Evolutionary conservation across 2,888 invertebrate genomes (phyloP), one percentile per base, ranked within the genome.

Genomic region (Hypolimnas misippus): DNA sequence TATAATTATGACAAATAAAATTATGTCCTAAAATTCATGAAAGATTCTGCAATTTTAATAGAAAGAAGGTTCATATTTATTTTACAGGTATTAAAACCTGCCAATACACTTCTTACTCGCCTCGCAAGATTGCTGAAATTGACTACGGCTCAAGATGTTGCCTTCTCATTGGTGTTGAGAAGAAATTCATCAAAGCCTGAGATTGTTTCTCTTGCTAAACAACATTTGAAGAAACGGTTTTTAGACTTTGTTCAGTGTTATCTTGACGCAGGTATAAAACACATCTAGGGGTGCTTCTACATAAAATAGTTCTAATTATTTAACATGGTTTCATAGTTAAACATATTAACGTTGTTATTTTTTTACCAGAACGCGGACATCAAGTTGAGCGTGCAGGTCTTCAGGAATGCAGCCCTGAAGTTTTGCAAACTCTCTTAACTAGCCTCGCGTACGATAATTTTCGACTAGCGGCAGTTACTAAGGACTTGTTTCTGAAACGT

Each of bases 351-450:
- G 14, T 25, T 56, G 31, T 51, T 31, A 7, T 53, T 64, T 38
- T 65, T 68, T 74, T 79, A 75, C 73, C 90, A 89, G 95, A 95
- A 73, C 94, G 93, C 67, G 94, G 93, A 73, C 93, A 94, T 76
- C 94, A 95, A 76, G 93, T 93, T 70, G 94, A 94, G 83, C 96
- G 96, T 83, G 96, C 96, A 74, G 97, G 97, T 72, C 94, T 98
- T 76, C 96, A 97, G 94, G 98, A 98, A 92, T 96, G 97, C 76
- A 96, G 96, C 67, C 96, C 97, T 75, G 98, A 98, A 93, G 95
- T 98, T 68, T 92, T 98, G 75, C 97, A 98, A 90, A 93, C 96
- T 70, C 94, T 98, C 70, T 92, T 98, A 57, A 93, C 93, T 8
- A 91, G 93, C 73, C 88, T 94, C 67, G 92, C 93, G 64, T 93